Conservation (phyloP, 1,140 invertebrate genomes). For the Chymomyza costata region DNA sequence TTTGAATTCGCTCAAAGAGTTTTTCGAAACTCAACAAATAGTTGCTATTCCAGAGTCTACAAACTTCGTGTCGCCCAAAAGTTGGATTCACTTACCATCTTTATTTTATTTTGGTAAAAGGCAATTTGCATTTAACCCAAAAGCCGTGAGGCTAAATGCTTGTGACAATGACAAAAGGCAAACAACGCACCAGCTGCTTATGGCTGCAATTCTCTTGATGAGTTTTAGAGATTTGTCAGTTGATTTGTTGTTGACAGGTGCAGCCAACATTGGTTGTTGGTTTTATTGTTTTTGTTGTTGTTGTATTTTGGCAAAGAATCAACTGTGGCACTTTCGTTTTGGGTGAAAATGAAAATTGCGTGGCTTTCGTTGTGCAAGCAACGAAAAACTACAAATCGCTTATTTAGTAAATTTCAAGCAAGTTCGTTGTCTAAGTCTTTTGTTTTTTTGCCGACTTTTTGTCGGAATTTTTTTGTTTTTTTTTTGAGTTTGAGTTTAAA, state of each 20-base stretch:
- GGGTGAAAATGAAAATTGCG: constrained; percentile 54
- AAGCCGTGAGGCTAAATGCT: constrained; percentile 12
- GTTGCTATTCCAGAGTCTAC: too few relatives aligned
- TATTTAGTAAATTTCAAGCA: constrained; percentile 4
- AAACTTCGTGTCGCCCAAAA: too few relatives aligned
- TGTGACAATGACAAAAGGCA: constrained; percentile 40
- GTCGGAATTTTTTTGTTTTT: too few relatives aligned
- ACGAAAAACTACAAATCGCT: constrained; percentile 48
- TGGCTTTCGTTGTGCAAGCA: constrained; percentile 38
- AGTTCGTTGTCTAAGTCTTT: constrained; percentile 58
- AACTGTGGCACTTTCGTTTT: constrained; percentile 39
- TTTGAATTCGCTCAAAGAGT: too few relatives aligned
- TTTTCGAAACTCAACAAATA: too few relatives aligned
- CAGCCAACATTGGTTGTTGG: constrained; percentile 28
- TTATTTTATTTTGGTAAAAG: constrained; percentile 43
- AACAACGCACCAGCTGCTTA: constrained; percentile 45
- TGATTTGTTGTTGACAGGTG: constrained; percentile 45
- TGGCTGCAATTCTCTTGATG: constrained; percentile 52
- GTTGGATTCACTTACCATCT: too few relatives aligned
- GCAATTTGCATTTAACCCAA: constrained; percentile 62
- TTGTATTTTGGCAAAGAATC: constrained; percentile 21
- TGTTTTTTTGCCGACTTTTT: constrained; percentile 34
- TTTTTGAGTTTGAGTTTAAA: too few relatives aligned
- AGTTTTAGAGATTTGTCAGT: constrained; percentile 32
- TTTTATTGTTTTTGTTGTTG: constrained; percentile 21